Evolutionary conservation across 2,888 invertebrate genomes (phyloP).

Genomic region (Nudaria mundana): DNA sequence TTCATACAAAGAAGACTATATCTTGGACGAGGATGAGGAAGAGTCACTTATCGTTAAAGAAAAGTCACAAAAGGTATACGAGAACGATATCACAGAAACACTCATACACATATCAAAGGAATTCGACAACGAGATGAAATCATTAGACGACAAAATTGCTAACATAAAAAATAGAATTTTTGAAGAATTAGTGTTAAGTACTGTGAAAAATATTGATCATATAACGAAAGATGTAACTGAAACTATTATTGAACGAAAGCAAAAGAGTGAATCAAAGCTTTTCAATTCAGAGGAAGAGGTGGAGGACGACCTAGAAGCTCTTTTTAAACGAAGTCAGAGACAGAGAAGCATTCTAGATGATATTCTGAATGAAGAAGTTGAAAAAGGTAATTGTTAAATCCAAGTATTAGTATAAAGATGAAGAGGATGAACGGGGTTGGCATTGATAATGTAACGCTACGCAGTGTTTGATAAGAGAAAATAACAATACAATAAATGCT

Average conservation of each 20-base stretch:
- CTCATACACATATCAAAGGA: conserved; percentile 71
- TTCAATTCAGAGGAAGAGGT: conserved; percentile 73
- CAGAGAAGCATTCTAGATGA: conserved; percentile 87
- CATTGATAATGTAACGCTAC: conserved; percentile 66
- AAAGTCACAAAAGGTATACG: conserved; percentile 67
- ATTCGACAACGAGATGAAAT: conserved; percentile 64
- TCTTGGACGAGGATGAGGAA: conserved; percentile 65
- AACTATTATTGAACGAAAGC: conserved; percentile 62
- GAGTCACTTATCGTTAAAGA: conserved; percentile 64
- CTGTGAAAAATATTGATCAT: conserved; percentile 55
- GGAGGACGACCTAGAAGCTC: conserved; percentile 83
- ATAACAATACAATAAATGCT: conserved; percentile 51
- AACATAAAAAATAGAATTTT: conserved; percentile 68
- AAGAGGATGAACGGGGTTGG: conserved; percentile 50
- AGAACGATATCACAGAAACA: conserved; percentile 74
- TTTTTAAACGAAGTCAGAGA: conserved; percentile 83
- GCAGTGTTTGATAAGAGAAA: conserved; percentile 53
- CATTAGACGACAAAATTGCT: conserved; percentile 54
- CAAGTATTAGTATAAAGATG: conserved; percentile 54
- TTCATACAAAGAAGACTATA: conserved; percentile 74
- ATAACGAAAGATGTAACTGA: conserved; percentile 68
- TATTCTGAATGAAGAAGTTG: conserved; percentile 83
- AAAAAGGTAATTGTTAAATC: conserved; percentile 75
- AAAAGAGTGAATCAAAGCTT: conserved; percentile 47
- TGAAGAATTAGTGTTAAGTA: conserved; percentile 67